Evolutionary conservation across 2,888 invertebrate genomes (phyloP).

Genomic region (Monochamus alternatus): DNA sequence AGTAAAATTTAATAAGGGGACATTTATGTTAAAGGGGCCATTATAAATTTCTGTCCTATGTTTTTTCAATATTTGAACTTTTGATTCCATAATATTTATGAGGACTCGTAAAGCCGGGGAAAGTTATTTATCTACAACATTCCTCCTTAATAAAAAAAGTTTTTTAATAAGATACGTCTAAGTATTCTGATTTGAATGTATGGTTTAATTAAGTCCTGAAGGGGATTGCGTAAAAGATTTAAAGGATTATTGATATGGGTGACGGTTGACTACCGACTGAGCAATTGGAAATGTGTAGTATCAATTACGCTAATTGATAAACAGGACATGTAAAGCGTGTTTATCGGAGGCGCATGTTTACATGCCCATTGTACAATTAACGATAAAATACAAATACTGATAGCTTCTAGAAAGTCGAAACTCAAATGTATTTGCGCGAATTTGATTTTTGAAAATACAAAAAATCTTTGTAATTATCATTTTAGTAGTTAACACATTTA

Average conservation of each 20-base stretch:
- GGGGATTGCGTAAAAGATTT: conserved; percentile 11
- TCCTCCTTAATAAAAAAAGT: conserved; percentile 28
- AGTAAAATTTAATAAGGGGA: background rate
- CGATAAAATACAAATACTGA: background rate
- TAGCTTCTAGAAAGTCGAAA: conserved; percentile 7
- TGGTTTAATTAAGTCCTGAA: conserved; percentile 21
- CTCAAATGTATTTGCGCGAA: too few species aligned
- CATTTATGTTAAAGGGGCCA: background rate
- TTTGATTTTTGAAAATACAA: too few species aligned
- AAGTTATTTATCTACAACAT: conserved; percentile 12
- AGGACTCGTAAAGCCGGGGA: conserved; percentile 1
- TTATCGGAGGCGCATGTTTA: conserved; percentile 15
- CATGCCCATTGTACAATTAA: background rate
- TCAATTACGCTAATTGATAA: conserved; percentile 29
- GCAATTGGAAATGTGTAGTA: conserved; percentile 15
- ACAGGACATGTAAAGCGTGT: conserved; percentile 28
- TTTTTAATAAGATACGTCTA: conserved; percentile 28
- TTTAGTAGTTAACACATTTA: too few species aligned
- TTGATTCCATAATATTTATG: conserved; percentile 11
- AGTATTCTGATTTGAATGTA: conserved; percentile 24
- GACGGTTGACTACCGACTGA: conserved; percentile 6
- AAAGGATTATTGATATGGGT: conserved; percentile 14
- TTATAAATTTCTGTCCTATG: background rate
- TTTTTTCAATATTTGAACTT: background rate
- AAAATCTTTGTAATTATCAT: too few species aligned